Evolutionary conservation across 1,140 invertebrate species (phyloP).

Genomic region (Brachionus calyciflorus): DNA sequence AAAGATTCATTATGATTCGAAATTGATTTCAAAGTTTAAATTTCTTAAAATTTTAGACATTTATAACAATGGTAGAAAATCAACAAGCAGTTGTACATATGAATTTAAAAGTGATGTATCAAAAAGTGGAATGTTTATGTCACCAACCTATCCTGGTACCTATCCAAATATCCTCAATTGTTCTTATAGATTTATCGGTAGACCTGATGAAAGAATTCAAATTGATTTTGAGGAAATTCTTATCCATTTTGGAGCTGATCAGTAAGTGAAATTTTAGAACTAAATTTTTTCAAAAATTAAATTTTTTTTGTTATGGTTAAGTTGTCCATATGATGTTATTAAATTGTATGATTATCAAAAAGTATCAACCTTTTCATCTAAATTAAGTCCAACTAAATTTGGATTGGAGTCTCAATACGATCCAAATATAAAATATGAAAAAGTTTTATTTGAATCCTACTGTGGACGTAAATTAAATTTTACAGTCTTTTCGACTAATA

Average conservation of each 20-base stretch:
- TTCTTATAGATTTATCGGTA: conserved; percentile 88
- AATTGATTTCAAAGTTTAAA: neutral
- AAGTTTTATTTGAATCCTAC: conserved; percentile 16
- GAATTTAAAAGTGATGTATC: conserved; percentile 55
- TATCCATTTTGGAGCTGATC: conserved; percentile 93
- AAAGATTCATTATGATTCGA: neutral
- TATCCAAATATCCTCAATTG: conserved; percentile 93
- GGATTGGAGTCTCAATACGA: neutral
- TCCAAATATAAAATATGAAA: neutral
- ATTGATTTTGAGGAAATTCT: conserved; percentile 97
- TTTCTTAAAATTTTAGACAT: conserved; percentile 59
- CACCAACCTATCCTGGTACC: conserved; percentile 95
- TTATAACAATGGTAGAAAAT: conserved; percentile 82
- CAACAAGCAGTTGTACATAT: conserved; percentile 60
- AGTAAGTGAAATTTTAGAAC: conserved; percentile 75
- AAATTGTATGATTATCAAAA: conserved; percentile 42
- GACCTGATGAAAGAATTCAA: conserved; percentile 80
- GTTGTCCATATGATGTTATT: conserved; percentile 45
- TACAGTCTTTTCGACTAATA: conserved; percentile 20
- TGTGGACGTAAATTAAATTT: conserved; percentile 43
- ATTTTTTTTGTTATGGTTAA: conserved; percentile 39
- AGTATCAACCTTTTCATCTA: neutral
- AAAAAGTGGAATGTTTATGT: conserved; percentile 78
- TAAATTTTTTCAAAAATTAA: neutral
- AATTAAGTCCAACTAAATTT: neutral